Base-by-base conservation (phyloP, 2,797 vertebrate genomes). In the Hydrocynus forskahlii region DNA sequence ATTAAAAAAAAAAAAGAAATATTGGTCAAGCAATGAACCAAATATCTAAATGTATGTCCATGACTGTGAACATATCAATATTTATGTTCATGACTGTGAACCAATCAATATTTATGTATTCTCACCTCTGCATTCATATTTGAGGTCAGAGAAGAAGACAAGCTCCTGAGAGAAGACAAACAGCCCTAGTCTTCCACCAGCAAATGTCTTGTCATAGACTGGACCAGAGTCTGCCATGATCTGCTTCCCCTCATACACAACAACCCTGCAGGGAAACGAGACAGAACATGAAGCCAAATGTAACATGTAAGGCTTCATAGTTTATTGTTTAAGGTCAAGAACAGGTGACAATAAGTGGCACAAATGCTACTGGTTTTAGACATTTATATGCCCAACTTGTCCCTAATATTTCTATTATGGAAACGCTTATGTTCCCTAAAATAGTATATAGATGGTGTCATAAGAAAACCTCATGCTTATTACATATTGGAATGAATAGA, bases 121-220 rank as follows among this genome's bases (percentile, higher is more conserved):
- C 40, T 95, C 88, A 99, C 97, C 98, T 97, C 95, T 94, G 93
- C 98, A 99, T 91, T 98, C 97, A 10, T 98, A 98, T 92, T 95
- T 97, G 90, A 99, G 96, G 89, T 99, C 98, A 45, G 98, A 99
- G 93, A 99, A 99, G 85, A 97, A 94, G 76, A 98, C 96, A 84
- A 97, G 96, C 81, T 99, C 98, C 92, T 99, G 98, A 79, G 98
- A 99, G 92, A 99, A 99, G 88, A 98, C 97, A 83, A 99, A 99
- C 76, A 99, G 93, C 21, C 98, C 98, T 84, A 99, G 92, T 75
- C 98, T 89, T 81, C 98, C 97, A 13, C 97, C 97, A 8, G 96
- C 94, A 80, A 97, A 96, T 2, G 97, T 98, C 81, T 95, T 95
- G 90, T 99, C 97, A 19, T 98, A 99, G 85, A 99, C 88, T 0